A percentile compares a stretch with the other conserved stretches of the same genome.
These are phyloP conservation scores for Corythoichthys intestinalis DNA, from an alignment of 2,113 vertebrate species.

Conservation along the genomic window DNA sequence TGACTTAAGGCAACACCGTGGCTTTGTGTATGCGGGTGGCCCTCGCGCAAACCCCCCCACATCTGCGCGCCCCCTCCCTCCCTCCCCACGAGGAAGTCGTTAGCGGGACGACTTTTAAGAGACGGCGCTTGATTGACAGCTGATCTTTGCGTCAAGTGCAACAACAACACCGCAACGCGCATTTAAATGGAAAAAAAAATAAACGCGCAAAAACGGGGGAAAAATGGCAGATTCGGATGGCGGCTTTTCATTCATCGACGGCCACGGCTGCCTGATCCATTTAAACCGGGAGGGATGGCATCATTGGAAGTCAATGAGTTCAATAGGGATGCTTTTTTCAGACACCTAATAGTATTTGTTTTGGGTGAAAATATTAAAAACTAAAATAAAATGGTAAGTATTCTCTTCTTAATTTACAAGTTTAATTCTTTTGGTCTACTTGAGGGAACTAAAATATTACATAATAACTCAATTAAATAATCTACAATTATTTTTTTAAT, in stretches of 20 bases:
- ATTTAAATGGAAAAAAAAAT: not conserved
- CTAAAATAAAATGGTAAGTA: no score
- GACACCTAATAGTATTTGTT: no score
- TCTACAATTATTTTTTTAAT: no score
- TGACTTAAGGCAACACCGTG: conserved; percentile 83
- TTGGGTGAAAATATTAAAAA: no score
- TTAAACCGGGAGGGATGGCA: no score
- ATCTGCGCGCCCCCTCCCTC: conserved; percentile 31
- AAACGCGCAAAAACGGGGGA: not conserved
- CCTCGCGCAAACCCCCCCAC: conserved; percentile 54
- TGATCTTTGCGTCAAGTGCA: not conserved
- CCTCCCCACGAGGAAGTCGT: not conserved
- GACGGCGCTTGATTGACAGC: conserved; percentile 2
- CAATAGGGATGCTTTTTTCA: no score
- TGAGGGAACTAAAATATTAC: no score
- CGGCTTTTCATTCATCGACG: not conserved
- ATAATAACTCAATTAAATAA: no score
- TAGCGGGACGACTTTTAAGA: conserved; percentile 7
- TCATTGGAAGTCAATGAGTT: no score
- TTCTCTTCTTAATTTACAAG: no score
- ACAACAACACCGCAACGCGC: not conserved
- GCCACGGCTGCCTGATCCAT: no score
- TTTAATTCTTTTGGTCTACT: no score
- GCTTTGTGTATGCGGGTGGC: conserved; percentile 62
- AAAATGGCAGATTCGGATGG: not conserved